Conservation (phyloP, 2,888 invertebrate species). For the Kuschelorhynchus macadamiae region DNA sequence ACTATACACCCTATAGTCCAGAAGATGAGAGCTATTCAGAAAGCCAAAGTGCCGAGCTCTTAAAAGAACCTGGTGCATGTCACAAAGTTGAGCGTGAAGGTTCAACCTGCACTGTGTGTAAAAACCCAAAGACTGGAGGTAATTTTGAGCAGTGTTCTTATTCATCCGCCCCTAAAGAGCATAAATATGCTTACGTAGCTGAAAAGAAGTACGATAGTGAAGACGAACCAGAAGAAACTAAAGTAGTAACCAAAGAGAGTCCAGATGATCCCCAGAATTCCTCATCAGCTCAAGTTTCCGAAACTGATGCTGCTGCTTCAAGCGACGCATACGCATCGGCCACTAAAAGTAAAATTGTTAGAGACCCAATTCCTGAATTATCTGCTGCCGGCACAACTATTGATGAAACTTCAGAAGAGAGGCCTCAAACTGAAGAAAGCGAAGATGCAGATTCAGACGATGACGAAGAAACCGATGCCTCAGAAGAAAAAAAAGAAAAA, state of each 20-base stretch:
- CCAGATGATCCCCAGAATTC: constrained; percentile 62
- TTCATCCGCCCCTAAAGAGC: constrained; percentile 80
- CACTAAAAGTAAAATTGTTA: constrained; percentile 42
- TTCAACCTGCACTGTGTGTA: constrained; percentile 81
- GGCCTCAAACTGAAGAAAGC: constrained; percentile 21
- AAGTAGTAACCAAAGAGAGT: constrained; percentile 49
- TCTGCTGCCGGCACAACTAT: constrained; percentile 37
- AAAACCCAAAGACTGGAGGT: constrained; percentile 81
- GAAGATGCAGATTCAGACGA: constrained; percentile 28
- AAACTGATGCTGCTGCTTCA: constrained; percentile 10
- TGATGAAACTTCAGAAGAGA: constrained; percentile 36
- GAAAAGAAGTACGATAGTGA: constrained; percentile 76
- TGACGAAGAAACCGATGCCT: constrained; percentile 53
- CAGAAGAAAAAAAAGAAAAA: constrained; percentile 45
- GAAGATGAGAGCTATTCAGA: constrained; percentile 75
- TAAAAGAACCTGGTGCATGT: constrained; percentile 76
- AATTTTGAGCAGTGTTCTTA: constrained; percentile 87
- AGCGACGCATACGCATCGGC: constrained; percentile 20
- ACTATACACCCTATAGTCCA: constrained; percentile 71
- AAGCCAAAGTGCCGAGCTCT: constrained; percentile 73
- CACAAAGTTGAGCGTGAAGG: constrained; percentile 76
- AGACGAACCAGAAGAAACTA: constrained; percentile 70
- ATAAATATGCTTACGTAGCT: constrained; percentile 78
- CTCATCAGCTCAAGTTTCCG: constrained; percentile 35
- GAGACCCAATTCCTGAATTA: constrained; percentile 39